A percentile compares a stretch with the other conserved stretches of the same genome.
These are phyloP conservation scores for Ophioderma brevispina DNA, from an alignment of 35 echinoderm and acorn worm species.

Conservation along the genomic window DNA sequence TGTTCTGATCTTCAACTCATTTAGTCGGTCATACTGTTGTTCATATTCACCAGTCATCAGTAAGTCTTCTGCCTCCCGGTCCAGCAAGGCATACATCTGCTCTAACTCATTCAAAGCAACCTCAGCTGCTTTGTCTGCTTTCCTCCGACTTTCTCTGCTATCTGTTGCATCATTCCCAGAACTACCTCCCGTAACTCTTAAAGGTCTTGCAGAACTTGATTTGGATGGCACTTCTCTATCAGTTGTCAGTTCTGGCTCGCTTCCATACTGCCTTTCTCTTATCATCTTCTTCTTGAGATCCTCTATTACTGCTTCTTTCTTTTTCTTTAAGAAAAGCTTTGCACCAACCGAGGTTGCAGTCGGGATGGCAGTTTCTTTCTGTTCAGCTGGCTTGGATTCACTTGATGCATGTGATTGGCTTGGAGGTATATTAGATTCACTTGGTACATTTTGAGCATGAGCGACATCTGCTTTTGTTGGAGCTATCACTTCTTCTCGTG, in stretches of 20 bases:
- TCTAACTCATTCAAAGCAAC: conserved; percentile 48
- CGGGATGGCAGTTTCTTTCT: background rate
- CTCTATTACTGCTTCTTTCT: conserved; percentile 3
- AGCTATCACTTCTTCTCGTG: background rate
- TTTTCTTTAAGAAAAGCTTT: conserved; percentile 30
- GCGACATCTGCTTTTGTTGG: background rate
- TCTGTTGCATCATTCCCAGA: background rate
- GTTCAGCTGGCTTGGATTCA: background rate
- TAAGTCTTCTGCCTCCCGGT: conserved; percentile 48
- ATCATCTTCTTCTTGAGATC: conserved; percentile 14
- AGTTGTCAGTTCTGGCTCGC: conserved; percentile 18
- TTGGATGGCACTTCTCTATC: background rate
- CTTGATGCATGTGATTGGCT: too few relatives aligned
- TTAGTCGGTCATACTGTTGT: background rate
- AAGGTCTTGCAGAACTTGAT: background rate
- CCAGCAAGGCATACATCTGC: conserved; percentile 41
- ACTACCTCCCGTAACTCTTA: background rate
- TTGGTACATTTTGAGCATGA: background rate
- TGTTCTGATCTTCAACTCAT: background rate
- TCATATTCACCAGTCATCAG: background rate
- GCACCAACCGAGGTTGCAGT: conserved; percentile 27
- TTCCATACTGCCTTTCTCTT: background rate
- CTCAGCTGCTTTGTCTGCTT: conserved; percentile 3
- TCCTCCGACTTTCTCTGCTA: background rate
- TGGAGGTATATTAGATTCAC: background rate